Percentiles rank a stretch among this genome's conserved stretches.
Evolutionary conservation across 2,888 invertebrate species (phyloP).

Genomic region (Crioceris asparagi): DNA sequence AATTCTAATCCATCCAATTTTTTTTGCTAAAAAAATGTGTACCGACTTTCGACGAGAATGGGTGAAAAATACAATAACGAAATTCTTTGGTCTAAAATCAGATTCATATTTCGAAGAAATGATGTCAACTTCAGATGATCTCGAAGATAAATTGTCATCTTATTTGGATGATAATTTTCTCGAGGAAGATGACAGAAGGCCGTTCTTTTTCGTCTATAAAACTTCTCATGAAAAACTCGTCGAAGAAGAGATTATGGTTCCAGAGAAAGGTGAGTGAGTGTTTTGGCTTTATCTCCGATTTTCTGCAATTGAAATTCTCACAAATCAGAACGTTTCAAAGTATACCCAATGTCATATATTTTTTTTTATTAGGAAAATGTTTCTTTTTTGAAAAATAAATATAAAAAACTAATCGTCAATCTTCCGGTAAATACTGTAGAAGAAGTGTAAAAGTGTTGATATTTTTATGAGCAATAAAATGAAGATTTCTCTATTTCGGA

Average conservation of each 20-base stretch:
- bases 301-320: neutral
- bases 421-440: too few relatives aligned
- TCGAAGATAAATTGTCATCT: slow-evolving; percentile 42
- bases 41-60: slow-evolving; percentile 53
- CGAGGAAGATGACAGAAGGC: slow-evolving; percentile 45
- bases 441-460: too few relatives aligned
- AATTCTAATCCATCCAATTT: too few relatives aligned
- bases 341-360: too few relatives aligned
- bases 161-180: slow-evolving; percentile 43
- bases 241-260: slow-evolving; percentile 61
- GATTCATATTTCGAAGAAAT: slow-evolving; percentile 48
- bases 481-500: too few relatives aligned
- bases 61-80: slow-evolving; percentile 54
- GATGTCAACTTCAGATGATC: slow-evolving; percentile 43
- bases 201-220: slow-evolving; percentile 56
- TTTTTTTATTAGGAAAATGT: neutral
- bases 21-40: neutral
- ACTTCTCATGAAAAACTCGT: slow-evolving; percentile 60
- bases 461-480: too few relatives aligned
- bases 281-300: too few relatives aligned
- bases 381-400: neutral
- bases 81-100: slow-evolving; percentile 47
- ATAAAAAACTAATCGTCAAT: neutral
- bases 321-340: neutral
- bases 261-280: slow-evolving; percentile 63